Base-by-base conservation (phyloP, 2,888 invertebrate species). In the Dioctria rufipes region DNA sequence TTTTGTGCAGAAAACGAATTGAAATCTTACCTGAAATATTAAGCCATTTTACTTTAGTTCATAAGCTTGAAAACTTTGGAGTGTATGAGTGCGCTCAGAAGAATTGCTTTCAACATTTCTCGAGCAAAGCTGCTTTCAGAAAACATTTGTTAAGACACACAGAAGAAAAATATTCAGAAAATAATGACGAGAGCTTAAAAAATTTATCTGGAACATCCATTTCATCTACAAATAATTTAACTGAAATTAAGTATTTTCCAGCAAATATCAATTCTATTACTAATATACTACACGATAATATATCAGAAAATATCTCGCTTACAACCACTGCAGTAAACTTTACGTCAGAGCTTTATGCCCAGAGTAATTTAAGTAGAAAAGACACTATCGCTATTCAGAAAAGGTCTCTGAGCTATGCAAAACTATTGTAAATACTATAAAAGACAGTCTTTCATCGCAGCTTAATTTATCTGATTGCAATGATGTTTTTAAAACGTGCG, bases 361-460 rank as follows among this genome's bases (percentile, higher is more conserved):
- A 61, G 25, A 46, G 46, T 61, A 61, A 37, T 61, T 61, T 61
- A 61, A 61, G 61, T 61, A 13, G 61, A 61, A 61, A 61, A 61
- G 61, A 61, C 25, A 37, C 61, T 61, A 37, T 61, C 8, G 61
- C 25, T 25, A 25, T 25, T 25, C 25, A 25, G 25, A 25, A 25
- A 25, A 25, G 25, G 25, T 25, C 25, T 25, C 25, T 25, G 25
- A 25, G 25, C 25, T 25, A 25, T 25, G 25, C 2, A 25, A 25
- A 25, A 61, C 4, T 37, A 37, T 61, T 8, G 13, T 61, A 37
- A 61, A 61, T 3, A 61, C 13, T 13, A 61, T 25, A 37, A 37
- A 61, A 37, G 13, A 61, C 3, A 61, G 8, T 25, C 61, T 61
- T 37, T 61, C 37, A 9, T 13, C 13, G 37, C 13, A 13, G 8